Evolutionary conservation across 2,888 invertebrate species (phyloP).

Genomic region (Drosophila meridionalis): DNA sequence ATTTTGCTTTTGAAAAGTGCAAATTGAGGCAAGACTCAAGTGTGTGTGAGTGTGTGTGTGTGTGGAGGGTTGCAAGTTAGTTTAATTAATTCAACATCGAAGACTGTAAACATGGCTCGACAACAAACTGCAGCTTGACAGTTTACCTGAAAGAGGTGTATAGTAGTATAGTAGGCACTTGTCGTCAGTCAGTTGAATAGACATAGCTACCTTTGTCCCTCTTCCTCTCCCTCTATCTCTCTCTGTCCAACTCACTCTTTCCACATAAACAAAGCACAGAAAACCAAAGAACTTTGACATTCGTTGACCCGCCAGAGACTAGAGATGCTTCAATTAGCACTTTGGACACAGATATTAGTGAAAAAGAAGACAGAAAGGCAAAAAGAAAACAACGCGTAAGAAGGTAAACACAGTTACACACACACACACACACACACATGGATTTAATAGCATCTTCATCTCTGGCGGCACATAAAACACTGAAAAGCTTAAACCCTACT

Average conservation of each 20-base stretch:
- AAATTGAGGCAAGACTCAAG: conserved; percentile 45
- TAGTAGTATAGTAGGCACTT: conserved; percentile 76
- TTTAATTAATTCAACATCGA: conserved; percentile 80
- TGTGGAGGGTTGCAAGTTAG: conserved; percentile 61
- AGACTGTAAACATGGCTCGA: conserved; percentile 67
- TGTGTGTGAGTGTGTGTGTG: conserved; percentile 11
- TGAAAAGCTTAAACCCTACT: conserved; percentile 16
- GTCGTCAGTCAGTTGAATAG: conserved; percentile 65
- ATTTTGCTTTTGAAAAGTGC: conserved; percentile 64
- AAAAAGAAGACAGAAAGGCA: conserved; percentile 37
- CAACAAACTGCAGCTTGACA: conserved; percentile 67
- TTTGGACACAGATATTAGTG: conserved; percentile 77
- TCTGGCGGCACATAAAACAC: conserved; percentile 43
- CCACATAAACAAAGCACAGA: conserved; percentile 46
- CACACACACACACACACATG: conserved; percentile 53
- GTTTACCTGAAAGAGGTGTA: conserved; percentile 81
- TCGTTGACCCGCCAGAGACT: conserved; percentile 40
- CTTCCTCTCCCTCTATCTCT: background rate
- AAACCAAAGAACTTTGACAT: conserved; percentile 66
- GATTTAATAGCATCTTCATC: conserved; percentile 51
- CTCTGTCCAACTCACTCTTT: background rate
- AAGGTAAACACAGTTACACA: conserved; percentile 13
- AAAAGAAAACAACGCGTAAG: background rate
- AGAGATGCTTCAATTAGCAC: conserved; percentile 75
- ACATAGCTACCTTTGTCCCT: background rate